Percentiles rank a stretch among this genome's conserved stretches.
These are phyloP conservation scores for Cynodonichthys magdalenae DNA, from an alignment of 2,797 vertebrate species.

Conservation along the genomic window DNA sequence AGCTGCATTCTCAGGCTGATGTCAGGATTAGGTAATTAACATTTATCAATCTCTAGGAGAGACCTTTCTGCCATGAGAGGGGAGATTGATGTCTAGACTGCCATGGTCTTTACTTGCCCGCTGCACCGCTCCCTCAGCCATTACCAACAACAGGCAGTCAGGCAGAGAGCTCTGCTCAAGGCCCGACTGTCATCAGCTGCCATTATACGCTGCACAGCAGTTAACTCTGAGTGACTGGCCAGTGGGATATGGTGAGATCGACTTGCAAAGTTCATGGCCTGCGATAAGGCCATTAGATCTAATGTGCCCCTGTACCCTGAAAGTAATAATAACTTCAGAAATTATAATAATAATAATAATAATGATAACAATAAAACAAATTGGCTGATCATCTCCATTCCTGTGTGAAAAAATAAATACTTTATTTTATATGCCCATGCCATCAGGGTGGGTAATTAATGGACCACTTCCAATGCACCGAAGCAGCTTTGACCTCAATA, in stretches of 20 bases:
- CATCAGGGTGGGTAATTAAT: constrained; percentile 5
- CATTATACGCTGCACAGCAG: constrained; percentile 46
- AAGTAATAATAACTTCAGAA: constrained; percentile 22
- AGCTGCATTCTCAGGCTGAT: constrained; percentile 58
- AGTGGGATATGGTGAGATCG: constrained; percentile 26
- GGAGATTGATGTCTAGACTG: constrained; percentile 66
- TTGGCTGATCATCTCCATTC: constrained; percentile 12
- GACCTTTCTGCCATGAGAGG: constrained; percentile 71
- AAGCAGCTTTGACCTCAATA: not conserved
- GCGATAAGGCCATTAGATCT: constrained; percentile 24
- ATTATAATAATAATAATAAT: constrained; percentile 1
- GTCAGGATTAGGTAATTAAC: constrained; percentile 81
- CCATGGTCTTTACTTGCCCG: constrained; percentile 66
- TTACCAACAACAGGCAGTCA: constrained; percentile 64
- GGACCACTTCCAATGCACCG: not conserved
- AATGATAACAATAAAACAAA: constrained; percentile 15
- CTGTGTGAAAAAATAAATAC: constrained; percentile 22
- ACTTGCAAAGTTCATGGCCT: constrained; percentile 52
- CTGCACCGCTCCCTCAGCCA: constrained; percentile 53
- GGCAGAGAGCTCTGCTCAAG: constrained; percentile 53
- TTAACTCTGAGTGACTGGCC: constrained; percentile 47
- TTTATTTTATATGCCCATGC: constrained; percentile 6
- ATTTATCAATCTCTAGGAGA: constrained; percentile 81
- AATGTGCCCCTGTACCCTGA: constrained; percentile 14
- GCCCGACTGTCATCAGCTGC: constrained; percentile 57